These are phyloP conservation scores for Bothrops jararaca DNA, from an alignment of 2,113 vertebrate species.

Conservation along the genomic window DNA sequence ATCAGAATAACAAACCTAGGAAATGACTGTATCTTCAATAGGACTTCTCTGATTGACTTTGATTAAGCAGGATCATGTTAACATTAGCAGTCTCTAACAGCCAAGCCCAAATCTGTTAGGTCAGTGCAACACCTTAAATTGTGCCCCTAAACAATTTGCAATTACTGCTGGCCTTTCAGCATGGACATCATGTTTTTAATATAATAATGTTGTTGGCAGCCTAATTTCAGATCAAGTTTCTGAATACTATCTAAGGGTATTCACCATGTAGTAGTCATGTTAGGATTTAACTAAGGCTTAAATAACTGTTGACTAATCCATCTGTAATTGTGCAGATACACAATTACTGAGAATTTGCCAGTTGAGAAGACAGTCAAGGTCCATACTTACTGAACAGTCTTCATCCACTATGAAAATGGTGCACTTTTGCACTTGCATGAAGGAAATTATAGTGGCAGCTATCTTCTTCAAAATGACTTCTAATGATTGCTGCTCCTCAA, in stretches of 20 bases:
- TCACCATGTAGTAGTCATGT: neutral
- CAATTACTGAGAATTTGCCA: neutral
- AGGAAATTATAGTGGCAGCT: conserved; percentile 92
- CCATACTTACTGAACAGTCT: conserved; percentile 81
- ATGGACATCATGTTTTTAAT: neutral
- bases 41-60: neutral
- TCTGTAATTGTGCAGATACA: neutral
- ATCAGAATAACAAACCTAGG: neutral
- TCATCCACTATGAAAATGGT: conserved; percentile 91
- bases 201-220: neutral
- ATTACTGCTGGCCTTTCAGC: neutral
- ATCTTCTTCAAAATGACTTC: conserved; percentile 94
- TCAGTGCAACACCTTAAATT: neutral
- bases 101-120: neutral
- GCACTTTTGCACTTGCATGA: conserved; percentile 94
- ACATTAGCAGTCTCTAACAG: neutral
- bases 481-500: conserved; percentile 94
- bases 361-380: neutral
- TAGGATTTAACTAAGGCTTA: neutral
- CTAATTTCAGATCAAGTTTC: neutral
- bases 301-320: neutral
- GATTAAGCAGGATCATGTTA: neutral
- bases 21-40: neutral
- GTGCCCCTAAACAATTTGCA: neutral
- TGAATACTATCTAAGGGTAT: neutral